phyloP scores from a whole-genome alignment of 2,888 invertebrate species.

The Lepas anatifera region DNA sequence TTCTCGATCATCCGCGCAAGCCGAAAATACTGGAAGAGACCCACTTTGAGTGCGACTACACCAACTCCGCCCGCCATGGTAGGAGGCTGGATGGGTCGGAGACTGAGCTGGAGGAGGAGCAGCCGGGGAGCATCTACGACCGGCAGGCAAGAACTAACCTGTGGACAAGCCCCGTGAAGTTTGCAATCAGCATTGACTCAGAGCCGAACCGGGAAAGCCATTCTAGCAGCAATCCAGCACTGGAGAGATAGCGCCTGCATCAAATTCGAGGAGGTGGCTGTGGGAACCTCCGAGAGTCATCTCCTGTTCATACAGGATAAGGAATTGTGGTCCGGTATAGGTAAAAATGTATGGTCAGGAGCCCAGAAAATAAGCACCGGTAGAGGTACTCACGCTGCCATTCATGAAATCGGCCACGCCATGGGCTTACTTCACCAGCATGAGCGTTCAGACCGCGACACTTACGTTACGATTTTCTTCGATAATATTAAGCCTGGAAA shows the following conservation, averaged over 20 bases:
- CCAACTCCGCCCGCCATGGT: too few relatives aligned
- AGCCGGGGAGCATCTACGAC: too few relatives aligned
- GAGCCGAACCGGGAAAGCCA: not conserved
- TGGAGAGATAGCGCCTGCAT: slow-evolving; percentile 27
- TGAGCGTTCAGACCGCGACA: slow-evolving; percentile 33
- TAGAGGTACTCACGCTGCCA: slow-evolving; percentile 30
- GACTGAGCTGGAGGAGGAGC: too few relatives aligned
- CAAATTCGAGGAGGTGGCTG: slow-evolving; percentile 27
- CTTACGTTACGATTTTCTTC: slow-evolving; percentile 30
- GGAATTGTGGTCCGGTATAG: not conserved
- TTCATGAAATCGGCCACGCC: slow-evolving; percentile 23
- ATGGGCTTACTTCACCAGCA: slow-evolving; percentile 37
- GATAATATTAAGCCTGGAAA: slow-evolving; percentile 24
- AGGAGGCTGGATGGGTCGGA: too few relatives aligned
- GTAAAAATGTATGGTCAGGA: slow-evolving; percentile 10
- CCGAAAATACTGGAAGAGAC: too few relatives aligned
- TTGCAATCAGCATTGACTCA: not conserved
- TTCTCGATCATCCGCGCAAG: too few relatives aligned
- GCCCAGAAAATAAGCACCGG: slow-evolving; percentile 36
- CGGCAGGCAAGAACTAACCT: slow-evolving; percentile 20
- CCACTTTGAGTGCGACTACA: too few relatives aligned
- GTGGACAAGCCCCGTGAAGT: not conserved
- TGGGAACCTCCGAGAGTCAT: slow-evolving; percentile 16
- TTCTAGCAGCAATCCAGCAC: slow-evolving; percentile 15
- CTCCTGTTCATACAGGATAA: not conserved